Conservation (phyloP, 2,888 invertebrate genomes). For the Operophtera brumata region DNA sequence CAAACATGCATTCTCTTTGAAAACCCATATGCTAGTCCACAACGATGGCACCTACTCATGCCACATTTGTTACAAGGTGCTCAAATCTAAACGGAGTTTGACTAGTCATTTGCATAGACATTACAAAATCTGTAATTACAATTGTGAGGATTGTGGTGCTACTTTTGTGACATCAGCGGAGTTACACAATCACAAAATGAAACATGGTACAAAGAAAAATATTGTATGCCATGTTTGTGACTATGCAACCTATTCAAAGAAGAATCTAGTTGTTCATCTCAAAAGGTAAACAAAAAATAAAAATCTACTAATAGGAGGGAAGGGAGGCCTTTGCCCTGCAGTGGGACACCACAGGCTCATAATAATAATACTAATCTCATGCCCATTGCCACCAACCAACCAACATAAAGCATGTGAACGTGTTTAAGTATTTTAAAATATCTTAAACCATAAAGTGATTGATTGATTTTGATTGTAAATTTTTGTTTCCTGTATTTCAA, state of each 20-base stretch:
- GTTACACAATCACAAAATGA: slow-evolving; percentile 66
- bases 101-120: slow-evolving; percentile 69
- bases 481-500: no score
- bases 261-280: slow-evolving; percentile 64
- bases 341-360: no score
- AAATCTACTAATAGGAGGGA: no score
- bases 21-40: slow-evolving; percentile 68
- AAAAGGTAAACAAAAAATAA: slow-evolving; percentile 63
- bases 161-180: slow-evolving; percentile 73
- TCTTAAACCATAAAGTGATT: no score
- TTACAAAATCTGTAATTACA: slow-evolving; percentile 69
- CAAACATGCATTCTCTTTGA: slow-evolving; percentile 69
- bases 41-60: slow-evolving; percentile 58
- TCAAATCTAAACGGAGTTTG: slow-evolving; percentile 66
- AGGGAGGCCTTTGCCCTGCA: no score
- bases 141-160: slow-evolving; percentile 72
- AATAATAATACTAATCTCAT: no score
- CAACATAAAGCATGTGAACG: no score
- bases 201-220: slow-evolving; percentile 55
- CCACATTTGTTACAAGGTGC: slow-evolving; percentile 62
- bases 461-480: no score
- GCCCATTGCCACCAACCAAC: no score
- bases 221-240: slow-evolving; percentile 69
- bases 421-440: no score
- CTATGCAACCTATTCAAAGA: slow-evolving; percentile 67